Evolutionary conservation across 2,113 vertebrate genomes (phyloP), one percentile per base, ranked within the genome.

Genomic region (Gopherus flavomarginatus): DNA sequence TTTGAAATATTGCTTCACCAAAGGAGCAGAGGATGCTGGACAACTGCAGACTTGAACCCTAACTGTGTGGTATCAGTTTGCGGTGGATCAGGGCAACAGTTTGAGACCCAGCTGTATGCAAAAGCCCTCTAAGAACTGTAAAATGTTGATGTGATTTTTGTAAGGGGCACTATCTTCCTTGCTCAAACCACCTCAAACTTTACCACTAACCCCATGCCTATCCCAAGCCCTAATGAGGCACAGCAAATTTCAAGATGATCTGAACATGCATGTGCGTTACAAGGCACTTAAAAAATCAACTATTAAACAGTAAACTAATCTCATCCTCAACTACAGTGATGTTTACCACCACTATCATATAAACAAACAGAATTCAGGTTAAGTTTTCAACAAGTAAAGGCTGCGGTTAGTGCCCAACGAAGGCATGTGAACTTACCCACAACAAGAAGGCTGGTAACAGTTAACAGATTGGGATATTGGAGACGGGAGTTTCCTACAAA

Each of bases 401-500:
- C 1, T 91, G 38, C 87, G 57, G 93, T 88, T 50, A 31, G 49
- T n/a, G 90, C 88, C 42, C 24, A 65, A n/a, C 53, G 87, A 86
- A 8, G 17, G 11, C 50, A 22, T 0, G 29, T 78, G 89, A 95
- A 87, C 72, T 91, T 44, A 53, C 44, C 62, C 90, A 85, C 35
- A 90, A 54, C 31, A 50, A 69, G 80, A 65, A 72, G 93, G 50
- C 9, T 0, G 0, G 1, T 72, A 85, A n/a, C 2, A 85, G 6
- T 14, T 49, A 95, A 52, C 16, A 84, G 83, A 53, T 3, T 13
- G 87, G 47, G 31, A 31, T 53, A 62, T 7, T n/a, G 85, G 89
- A 96, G 81, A 50, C 22, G 81, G 87, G 16, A 56, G 44, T 57
- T 90, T 96, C 62, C 81, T 88, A 83, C 27, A 90, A 56, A 85